Percentiles rank a stretch among this genome's conserved stretches.
Conservation (phyloP, 2,888 invertebrate species). For the Luperina nickerlii region DNA sequence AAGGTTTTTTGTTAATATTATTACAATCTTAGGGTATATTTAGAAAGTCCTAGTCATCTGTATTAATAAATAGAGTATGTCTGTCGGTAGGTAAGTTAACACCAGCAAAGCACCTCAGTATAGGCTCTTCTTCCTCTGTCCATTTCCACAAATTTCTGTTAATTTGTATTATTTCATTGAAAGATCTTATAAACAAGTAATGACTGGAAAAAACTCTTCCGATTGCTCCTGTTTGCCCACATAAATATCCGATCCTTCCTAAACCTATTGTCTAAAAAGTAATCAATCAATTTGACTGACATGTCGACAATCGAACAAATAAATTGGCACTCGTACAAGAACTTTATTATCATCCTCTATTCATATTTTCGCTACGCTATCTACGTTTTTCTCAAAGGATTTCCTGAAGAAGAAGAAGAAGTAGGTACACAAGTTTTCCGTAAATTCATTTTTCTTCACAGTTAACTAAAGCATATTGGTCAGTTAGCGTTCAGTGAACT, state of each 20-base stretch:
- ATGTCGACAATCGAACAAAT: slow-evolving; percentile 1
- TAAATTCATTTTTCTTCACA: slow-evolving; percentile 10
- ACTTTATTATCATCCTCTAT: slow-evolving; percentile 11
- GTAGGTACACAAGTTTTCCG: neutral
- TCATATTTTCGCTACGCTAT: slow-evolving; percentile 23
- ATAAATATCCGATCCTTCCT: slow-evolving; percentile 13
- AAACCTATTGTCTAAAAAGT: slow-evolving; percentile 12
- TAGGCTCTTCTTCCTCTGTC: no score
- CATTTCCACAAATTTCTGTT: neutral
- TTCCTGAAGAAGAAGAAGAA: slow-evolving; percentile 17
- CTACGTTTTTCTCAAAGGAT: slow-evolving; percentile 22
- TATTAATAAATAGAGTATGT: slow-evolving; percentile 14
- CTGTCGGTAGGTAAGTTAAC: neutral
- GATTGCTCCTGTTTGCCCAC: neutral
- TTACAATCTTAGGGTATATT: slow-evolving; percentile 9
- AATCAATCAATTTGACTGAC: slow-evolving; percentile 45
- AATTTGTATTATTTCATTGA: neutral
- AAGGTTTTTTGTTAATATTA: neutral
- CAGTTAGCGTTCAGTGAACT: slow-evolving; percentile 39
- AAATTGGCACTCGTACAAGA: slow-evolving; percentile 42
- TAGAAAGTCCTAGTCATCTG: slow-evolving; percentile 13
- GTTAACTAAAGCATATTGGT: slow-evolving; percentile 21
- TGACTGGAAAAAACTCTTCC: neutral
- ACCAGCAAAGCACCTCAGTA: neutral
- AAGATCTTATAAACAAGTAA: neutral